Percentiles rank a stretch among this genome's conserved stretches.
Conservation (phyloP, 2,888 invertebrate species). For the Diadegma fenestrale region DNA sequence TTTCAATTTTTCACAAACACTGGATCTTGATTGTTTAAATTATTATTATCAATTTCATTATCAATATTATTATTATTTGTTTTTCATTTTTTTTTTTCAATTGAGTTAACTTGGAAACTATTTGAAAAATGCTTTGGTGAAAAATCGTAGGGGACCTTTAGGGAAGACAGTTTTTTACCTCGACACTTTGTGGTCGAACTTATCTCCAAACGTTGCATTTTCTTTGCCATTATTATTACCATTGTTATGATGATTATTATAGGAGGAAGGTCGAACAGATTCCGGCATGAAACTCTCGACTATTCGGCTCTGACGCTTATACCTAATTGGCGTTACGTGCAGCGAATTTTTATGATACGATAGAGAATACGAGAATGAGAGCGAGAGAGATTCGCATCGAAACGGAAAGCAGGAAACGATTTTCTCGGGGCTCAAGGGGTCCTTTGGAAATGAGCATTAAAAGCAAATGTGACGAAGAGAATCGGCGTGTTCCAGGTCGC, state of each 20-base stretch:
- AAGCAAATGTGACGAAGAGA: conserved; percentile 71
- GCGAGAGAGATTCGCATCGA: conserved; percentile 27
- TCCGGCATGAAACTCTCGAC: conserved; percentile 53
- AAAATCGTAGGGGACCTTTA: neutral
- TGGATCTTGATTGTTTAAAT: too few species aligned
- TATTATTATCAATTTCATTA: too few species aligned
- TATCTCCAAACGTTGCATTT: conserved; percentile 35
- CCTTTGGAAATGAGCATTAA: conserved; percentile 72
- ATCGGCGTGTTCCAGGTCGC: conserved; percentile 44
- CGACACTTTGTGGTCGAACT: neutral
- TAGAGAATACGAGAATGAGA: neutral
- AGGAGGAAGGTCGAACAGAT: conserved; percentile 56
- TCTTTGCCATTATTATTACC: conserved; percentile 55
- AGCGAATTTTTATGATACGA: conserved; percentile 71
- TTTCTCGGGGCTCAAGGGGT: conserved; percentile 64
- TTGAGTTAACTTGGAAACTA: neutral
- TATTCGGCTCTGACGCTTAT: conserved; percentile 45
- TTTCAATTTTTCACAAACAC: too few species aligned
- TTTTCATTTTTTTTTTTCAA: too few species aligned
- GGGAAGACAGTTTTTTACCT: neutral
- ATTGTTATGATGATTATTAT: conserved; percentile 54
- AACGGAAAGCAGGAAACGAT: conserved; percentile 68
- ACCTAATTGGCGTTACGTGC: conserved; percentile 77
- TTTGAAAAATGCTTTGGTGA: neutral
- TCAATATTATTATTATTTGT: neutral